Evolutionary conservation across 2,888 invertebrate species (phyloP).

Genomic region (Deilephila porcellus): DNA sequence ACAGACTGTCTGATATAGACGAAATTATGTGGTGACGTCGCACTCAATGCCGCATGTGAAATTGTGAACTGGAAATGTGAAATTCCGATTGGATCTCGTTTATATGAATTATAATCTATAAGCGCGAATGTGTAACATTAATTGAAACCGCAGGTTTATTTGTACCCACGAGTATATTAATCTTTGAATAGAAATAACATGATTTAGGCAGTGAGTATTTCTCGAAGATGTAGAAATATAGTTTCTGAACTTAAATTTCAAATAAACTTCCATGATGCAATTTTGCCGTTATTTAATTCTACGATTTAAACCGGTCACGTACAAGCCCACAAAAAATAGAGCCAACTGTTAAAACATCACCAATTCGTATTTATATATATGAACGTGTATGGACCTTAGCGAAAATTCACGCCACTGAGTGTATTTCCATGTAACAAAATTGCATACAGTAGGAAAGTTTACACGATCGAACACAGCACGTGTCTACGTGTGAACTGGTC

Average conservation of each 20-base stretch:
- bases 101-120: not conserved
- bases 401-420: not conserved
- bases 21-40: slow-evolving; percentile 8
- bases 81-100: not conserved
- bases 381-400: not conserved
- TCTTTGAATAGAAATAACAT: too few relatives aligned
- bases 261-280: too few relatives aligned
- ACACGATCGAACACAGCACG: slow-evolving; percentile 30
- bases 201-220: too few relatives aligned
- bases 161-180: too few relatives aligned
- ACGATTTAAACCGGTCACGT: too few relatives aligned
- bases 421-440: slow-evolving; percentile 13
- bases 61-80: not conserved
- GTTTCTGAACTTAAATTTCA: too few relatives aligned
- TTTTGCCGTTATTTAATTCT: too few relatives aligned
- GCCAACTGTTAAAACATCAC: not conserved
- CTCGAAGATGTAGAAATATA: too few relatives aligned
- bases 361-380: not conserved
- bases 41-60: not conserved
- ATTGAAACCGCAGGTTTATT: too few relatives aligned
- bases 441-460: not conserved
- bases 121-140: not conserved
- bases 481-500: slow-evolving; percentile 41
- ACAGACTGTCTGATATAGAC: slow-evolving; percentile 17
- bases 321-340: not conserved